These are phyloP conservation scores for Dasypus novemcinctus DNA, from an alignment of 2,113 vertebrate species.

Conservation along the genomic window DNA sequence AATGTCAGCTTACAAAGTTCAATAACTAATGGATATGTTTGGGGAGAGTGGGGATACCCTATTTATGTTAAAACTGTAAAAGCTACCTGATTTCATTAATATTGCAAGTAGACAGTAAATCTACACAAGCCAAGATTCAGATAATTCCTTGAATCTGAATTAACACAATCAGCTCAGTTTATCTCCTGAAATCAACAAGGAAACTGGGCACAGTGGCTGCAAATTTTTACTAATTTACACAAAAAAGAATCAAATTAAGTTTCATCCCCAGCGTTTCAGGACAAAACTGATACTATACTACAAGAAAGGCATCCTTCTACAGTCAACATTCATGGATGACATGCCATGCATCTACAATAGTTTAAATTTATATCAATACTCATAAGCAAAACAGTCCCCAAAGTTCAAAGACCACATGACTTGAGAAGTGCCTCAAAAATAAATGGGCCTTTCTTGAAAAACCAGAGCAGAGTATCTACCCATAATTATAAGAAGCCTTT, in stretches of 20 bases:
- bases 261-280: constrained; percentile 46
- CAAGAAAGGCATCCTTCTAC: constrained; percentile 53
- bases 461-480: neutral
- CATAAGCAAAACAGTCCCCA: too few relatives aligned
- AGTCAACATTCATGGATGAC: neutral
- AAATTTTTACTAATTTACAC: constrained; percentile 57
- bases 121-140: constrained; percentile 73
- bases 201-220: constrained; percentile 54
- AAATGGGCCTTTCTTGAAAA: neutral
- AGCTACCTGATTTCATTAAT: constrained; percentile 75
- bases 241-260: neutral
- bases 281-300: constrained; percentile 61
- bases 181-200: constrained; percentile 63
- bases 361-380: too few relatives aligned
- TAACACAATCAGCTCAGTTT: too few relatives aligned
- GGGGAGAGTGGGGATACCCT: constrained; percentile 9
- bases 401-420: too few relatives aligned
- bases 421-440: too few relatives aligned
- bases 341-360: too few relatives aligned
- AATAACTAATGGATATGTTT: constrained; percentile 48
- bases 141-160: too few relatives aligned
- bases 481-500: neutral
- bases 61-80: constrained; percentile 69
- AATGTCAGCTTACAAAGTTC: too few relatives aligned
- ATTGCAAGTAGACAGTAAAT: constrained; percentile 59